Conservation (phyloP, 1,140 invertebrate genomes). For the Aphelenchoides besseyi region DNA sequence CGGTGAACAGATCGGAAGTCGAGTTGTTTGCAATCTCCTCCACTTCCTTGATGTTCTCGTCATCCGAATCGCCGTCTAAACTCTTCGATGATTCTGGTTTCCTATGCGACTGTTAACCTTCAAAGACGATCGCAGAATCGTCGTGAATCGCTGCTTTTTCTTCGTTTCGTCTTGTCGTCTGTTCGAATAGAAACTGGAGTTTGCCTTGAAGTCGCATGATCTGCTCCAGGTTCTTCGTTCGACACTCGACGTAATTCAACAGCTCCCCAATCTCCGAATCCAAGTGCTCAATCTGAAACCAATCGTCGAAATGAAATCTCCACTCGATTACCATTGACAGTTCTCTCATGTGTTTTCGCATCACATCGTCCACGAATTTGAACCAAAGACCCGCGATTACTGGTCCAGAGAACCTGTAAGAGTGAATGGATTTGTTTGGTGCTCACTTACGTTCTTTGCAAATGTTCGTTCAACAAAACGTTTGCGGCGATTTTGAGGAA, state of each 20-base stretch:
- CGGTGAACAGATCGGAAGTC: background rate
- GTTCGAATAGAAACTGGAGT: background rate
- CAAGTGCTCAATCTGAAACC: background rate
- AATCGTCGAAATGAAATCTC: no score
- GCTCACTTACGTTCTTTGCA: no score
- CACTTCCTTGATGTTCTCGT: background rate
- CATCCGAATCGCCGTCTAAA: constrained; percentile 1
- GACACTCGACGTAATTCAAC: background rate
- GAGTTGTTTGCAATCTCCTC: background rate
- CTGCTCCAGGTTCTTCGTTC: background rate
- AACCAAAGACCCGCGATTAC: background rate
- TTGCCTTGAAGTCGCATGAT: background rate
- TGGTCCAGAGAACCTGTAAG: no score
- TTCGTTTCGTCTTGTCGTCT: background rate
- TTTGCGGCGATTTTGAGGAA: background rate
- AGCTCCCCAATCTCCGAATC: background rate
- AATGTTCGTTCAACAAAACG: background rate
- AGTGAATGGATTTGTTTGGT: no score
- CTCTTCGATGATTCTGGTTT: no score
- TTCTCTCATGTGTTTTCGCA: background rate
- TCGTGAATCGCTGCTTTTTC: background rate
- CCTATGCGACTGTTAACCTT: no score
- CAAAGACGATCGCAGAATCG: background rate
- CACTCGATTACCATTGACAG: background rate
- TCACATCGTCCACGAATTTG: background rate